Evolutionary conservation across 2,888 invertebrate genomes (phyloP).

Genomic region (Pelosia muscerda): DNA sequence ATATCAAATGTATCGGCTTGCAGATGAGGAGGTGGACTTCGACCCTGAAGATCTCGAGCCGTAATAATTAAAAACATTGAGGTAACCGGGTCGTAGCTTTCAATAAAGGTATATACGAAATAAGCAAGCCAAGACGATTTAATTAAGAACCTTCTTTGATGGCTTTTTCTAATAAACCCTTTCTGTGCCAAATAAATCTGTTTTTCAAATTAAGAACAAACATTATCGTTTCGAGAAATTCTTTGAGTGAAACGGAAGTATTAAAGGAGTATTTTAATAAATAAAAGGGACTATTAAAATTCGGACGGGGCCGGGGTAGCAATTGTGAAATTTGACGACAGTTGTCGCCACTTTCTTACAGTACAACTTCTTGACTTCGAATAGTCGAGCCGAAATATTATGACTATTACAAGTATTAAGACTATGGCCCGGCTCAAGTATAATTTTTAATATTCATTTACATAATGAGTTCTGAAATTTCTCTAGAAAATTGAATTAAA

Average conservation of each 20-base stretch:
- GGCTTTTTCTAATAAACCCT: conserved; percentile 54
- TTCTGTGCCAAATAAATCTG: conserved; percentile 60
- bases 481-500: conserved; percentile 59
- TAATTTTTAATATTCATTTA: conserved; percentile 64
- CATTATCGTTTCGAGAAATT: conserved; percentile 64
- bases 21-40: too few species aligned
- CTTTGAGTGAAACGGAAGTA: conserved; percentile 59
- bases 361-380: conserved; percentile 35
- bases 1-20: too few species aligned
- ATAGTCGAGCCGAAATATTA: conserved; percentile 29
- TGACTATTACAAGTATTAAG: conserved; percentile 20
- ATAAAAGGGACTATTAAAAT: conserved; percentile 59
- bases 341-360: conserved; percentile 61
- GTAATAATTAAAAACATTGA: too few species aligned
- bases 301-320: conserved; percentile 48
- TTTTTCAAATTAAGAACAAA: conserved; percentile 71
- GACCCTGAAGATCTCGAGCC: too few species aligned
- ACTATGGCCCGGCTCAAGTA: conserved; percentile 25
- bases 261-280: conserved; percentile 70
- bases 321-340: conserved; percentile 62
- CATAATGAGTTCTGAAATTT: conserved; percentile 63
- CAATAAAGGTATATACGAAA: background rate
- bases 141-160: conserved; percentile 52
- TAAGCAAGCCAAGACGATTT: conserved; percentile 24
- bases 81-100: too few species aligned